Evolutionary conservation across 2,888 invertebrate genomes (phyloP).

Genomic region (Entomobrya multifasciata): DNA sequence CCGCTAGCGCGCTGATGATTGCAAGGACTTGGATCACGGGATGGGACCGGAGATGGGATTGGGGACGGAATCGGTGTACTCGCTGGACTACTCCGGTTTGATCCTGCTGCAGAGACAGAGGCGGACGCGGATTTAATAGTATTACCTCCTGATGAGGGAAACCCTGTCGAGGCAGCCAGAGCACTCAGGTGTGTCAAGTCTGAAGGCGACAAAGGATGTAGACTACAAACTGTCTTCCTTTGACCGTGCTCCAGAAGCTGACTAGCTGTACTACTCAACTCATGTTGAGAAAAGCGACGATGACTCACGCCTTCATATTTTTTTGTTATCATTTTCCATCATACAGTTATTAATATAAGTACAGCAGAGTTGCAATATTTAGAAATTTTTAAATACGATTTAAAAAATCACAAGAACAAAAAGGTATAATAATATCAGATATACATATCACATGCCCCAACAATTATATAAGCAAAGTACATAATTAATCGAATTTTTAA

Average conservation of each 20-base stretch:
- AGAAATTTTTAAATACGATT: neutral
- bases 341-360: neutral
- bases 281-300: slow-evolving; percentile 79
- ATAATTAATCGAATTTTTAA: slow-evolving; percentile 9
- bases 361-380: neutral
- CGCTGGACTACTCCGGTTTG: slow-evolving; percentile 76
- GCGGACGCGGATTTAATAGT: slow-evolving; percentile 72
- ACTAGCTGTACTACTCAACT: slow-evolving; percentile 75
- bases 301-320: slow-evolving; percentile 68
- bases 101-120: slow-evolving; percentile 75
- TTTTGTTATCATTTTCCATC: neutral
- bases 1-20: slow-evolving; percentile 55
- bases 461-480: neutral
- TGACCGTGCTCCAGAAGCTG: slow-evolving; percentile 78
- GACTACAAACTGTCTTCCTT: slow-evolving; percentile 80
- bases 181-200: slow-evolving; percentile 79
- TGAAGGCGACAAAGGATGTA: slow-evolving; percentile 80
- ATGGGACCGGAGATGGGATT: slow-evolving; percentile 77
- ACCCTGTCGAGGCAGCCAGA: slow-evolving; percentile 76
- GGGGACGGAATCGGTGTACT: slow-evolving; percentile 75
- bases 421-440: no score
- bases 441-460: slow-evolving; percentile 24
- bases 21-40: slow-evolving; percentile 79
- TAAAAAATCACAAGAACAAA: no score
- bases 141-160: slow-evolving; percentile 61